Evolutionary conservation across 2,888 invertebrate species (phyloP).

Genomic region (Neuroscelio doddi): DNA sequence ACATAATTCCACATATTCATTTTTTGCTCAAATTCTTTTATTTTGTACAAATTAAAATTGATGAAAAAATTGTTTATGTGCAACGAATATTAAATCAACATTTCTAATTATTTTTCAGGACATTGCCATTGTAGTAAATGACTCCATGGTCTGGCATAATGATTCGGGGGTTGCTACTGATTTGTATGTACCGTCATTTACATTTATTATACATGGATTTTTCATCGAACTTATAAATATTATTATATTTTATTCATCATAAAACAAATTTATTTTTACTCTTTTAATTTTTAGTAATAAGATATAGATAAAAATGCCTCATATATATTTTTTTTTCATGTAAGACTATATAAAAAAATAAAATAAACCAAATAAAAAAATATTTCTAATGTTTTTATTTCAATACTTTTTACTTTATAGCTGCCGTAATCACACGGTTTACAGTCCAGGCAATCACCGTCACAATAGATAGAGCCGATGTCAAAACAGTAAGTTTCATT

Average conservation of each 20-base stretch:
- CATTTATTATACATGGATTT: too few species aligned
- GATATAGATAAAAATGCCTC: too few species aligned
- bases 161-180: slow-evolving; percentile 49
- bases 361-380: too few species aligned
- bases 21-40: slow-evolving; percentile 5
- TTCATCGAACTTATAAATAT: too few species aligned
- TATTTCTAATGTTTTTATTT: too few species aligned
- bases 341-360: too few species aligned
- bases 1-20: too few species aligned
- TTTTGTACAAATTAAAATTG: not conserved
- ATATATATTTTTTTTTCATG: too few species aligned
- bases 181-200: slow-evolving; percentile 47
- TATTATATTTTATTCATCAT: too few species aligned
- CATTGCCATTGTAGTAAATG: slow-evolving; percentile 49
- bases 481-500: slow-evolving; percentile 57
- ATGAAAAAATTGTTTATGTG: not conserved
- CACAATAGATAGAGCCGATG: slow-evolving; percentile 63
- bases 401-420: slow-evolving; percentile 40
- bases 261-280: too few species aligned
- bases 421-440: slow-evolving; percentile 56
- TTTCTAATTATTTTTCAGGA: slow-evolving; percentile 57
- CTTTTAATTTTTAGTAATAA: too few species aligned
- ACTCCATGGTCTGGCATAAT: slow-evolving; percentile 65
- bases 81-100: too few species aligned
- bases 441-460: slow-evolving; percentile 61